Base-by-base conservation (phyloP, 2,113 vertebrate genomes). In the Arothron firmamentum region DNA sequence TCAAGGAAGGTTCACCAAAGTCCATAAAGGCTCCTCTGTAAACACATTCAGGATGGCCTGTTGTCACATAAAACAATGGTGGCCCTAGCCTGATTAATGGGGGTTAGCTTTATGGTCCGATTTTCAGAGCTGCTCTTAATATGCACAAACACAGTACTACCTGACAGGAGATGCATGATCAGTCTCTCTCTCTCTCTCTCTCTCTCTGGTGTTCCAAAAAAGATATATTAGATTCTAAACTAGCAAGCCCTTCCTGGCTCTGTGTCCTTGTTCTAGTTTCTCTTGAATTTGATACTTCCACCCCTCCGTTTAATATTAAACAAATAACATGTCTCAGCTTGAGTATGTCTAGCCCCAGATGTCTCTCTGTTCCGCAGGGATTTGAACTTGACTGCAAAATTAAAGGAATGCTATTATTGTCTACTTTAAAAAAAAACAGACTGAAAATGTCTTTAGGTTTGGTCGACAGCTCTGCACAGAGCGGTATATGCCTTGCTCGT, bases 1-100 rank as follows among this genome's bases (percentile, higher is more conserved):
- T 82, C 86, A 68, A 66, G 43, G 63, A 77, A 83, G 72, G 66
- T 80, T 78, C 71, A 62, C 52, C 31, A 41, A 31, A 82, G 83
- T 83, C 88, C 78, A 86, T 83, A 79, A 81, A 88, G 74, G 80
- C 84, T 77, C 66, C 53, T 72, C 72, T 79, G 71, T 82, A 81
- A 84, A 90, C 86, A 81, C 78, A 87, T 86, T 87, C 71, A 74
- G 77, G 72, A 72, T 75, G 73, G 64, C 76, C 63, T 68, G 7
- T n/a, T 76, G 75, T 85, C 77, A 83, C 65, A 62, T 74, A 48
- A 65, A 51, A 56, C 41, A 56, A 46, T 63, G 73, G 55, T 59
- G 59, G 63, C 48, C 59, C 48, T 12, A 63, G 53, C 55, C 53
- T 75, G 78, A 82, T 74, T 71, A 87, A 84, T 83, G 67, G 72